Conservation (phyloP, 2,888 invertebrate genomes). For the Bedellia somnulentella region DNA sequence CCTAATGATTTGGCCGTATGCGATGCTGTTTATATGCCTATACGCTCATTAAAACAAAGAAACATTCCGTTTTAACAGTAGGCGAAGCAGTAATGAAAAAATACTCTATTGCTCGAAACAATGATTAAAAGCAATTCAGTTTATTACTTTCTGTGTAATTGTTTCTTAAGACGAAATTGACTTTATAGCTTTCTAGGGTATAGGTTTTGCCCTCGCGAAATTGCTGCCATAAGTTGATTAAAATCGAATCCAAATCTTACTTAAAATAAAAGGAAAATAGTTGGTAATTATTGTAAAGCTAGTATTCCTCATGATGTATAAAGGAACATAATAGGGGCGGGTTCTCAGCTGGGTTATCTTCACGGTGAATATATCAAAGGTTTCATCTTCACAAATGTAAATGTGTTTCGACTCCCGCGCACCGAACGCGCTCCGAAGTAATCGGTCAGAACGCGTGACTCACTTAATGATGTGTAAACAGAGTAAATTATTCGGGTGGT, state of each 20-base stretch:
- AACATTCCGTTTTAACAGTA: no score
- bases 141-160: neutral
- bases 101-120: no score
- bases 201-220: no score
- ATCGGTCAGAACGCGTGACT: constrained; percentile 37
- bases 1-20: constrained; percentile 43
- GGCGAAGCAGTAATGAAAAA: no score
- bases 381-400: constrained; percentile 26
- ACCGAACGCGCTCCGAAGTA: no score
- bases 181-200: no score
- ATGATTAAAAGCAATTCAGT: neutral
- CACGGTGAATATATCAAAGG: constrained; percentile 29
- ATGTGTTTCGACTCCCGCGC: constrained; percentile 21
- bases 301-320: constrained; percentile 4
- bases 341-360: constrained; percentile 18
- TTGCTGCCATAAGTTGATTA: no score
- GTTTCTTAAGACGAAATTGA: no score
- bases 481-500: constrained; percentile 21
- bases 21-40: constrained; percentile 16
- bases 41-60: no score
- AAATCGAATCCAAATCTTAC: no score
- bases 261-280: no score
- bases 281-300: no score
- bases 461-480: constrained; percentile 24
- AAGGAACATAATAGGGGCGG: constrained; percentile 5